Evolutionary conservation across 2,113 vertebrate species (phyloP).

Genomic region (Alligator mississippiensis): DNA sequence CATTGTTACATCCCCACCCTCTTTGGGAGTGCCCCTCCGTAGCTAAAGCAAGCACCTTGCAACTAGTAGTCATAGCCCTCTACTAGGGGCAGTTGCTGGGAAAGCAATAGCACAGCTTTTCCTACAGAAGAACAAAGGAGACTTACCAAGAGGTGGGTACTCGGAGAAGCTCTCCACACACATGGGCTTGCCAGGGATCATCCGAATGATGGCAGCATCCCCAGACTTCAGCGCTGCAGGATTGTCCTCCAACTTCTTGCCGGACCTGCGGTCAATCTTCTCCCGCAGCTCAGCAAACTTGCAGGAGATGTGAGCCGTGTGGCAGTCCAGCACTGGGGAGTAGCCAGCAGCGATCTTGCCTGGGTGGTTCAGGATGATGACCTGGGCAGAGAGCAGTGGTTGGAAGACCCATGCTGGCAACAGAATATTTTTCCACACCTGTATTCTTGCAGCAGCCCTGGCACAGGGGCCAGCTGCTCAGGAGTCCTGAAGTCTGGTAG

Average conservation of each 20-base stretch:
- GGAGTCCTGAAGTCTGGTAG: too few relatives aligned
- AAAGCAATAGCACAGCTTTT: too few relatives aligned
- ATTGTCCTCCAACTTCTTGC: constrained; percentile 91
- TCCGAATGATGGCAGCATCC: constrained; percentile 88
- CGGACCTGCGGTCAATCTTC: constrained; percentile 89
- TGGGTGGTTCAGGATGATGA: constrained; percentile 91
- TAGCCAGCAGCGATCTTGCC: constrained; percentile 90
- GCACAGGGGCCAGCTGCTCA: too few relatives aligned
- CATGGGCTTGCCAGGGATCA: constrained; percentile 91
- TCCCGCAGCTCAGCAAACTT: constrained; percentile 90
- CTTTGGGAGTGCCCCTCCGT: too few relatives aligned
- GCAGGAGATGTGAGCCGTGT: constrained; percentile 91
- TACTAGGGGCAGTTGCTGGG: too few relatives aligned
- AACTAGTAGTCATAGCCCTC: too few relatives aligned
- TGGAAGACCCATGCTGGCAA: too few relatives aligned
- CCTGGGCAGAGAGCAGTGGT: constrained; percentile 66
- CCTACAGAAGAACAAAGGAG: neutral
- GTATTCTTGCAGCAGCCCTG: neutral
- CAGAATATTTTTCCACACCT: too few relatives aligned
- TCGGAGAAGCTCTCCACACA: constrained; percentile 93
- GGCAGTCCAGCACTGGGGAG: constrained; percentile 90
- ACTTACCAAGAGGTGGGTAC: constrained; percentile 90
- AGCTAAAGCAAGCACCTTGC: too few relatives aligned
- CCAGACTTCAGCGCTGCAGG: constrained; percentile 89
- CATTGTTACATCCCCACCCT: too few relatives aligned